A percentile compares a stretch with the other conserved stretches of the same genome.
Evolutionary conservation across 2,888 invertebrate species (phyloP).

Genomic region (Taenaris catops): DNA sequence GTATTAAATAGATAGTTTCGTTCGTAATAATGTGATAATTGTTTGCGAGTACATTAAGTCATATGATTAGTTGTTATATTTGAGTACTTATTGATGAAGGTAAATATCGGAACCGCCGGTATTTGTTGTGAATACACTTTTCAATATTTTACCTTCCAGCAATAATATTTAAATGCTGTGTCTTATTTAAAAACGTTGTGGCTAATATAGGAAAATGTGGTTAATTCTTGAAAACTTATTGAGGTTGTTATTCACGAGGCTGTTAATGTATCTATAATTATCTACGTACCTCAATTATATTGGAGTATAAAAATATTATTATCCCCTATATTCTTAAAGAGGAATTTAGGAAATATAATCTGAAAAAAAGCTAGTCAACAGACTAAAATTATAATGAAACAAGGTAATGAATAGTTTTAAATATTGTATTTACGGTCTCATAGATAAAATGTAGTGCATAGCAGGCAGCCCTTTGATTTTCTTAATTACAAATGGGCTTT

Average conservation of each 20-base stretch:
- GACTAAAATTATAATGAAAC: conserved; percentile 2
- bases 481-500: too few species aligned
- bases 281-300: conserved; percentile 16
- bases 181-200: conserved; percentile 64
- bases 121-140: not conserved
- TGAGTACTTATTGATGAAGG: conserved; percentile 25
- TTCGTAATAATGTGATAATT: conserved; percentile 4
- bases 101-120: conserved; percentile 13
- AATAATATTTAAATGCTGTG: conserved; percentile 56
- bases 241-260: conserved; percentile 64
- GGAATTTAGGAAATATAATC: not conserved
- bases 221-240: conserved; percentile 39
- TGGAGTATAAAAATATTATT: conserved; percentile 24
- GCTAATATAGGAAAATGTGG: conserved; percentile 43
- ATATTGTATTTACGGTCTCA: too few species aligned
- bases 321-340: conserved; percentile 5
- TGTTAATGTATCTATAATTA: conserved; percentile 43
- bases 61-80: conserved; percentile 11
- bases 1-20: conserved; percentile 4
- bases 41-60: conserved; percentile 3
- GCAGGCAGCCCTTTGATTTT: too few species aligned
- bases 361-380: conserved; percentile 2
- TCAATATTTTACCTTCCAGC: conserved; percentile 30
- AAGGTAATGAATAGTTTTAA: not conserved
- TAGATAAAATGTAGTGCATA: too few species aligned